These are phyloP conservation scores for Hemicentrotus pulcherrimus DNA, from an alignment of 35 echinoderm and acorn worm species.

Conservation along the genomic window DNA sequence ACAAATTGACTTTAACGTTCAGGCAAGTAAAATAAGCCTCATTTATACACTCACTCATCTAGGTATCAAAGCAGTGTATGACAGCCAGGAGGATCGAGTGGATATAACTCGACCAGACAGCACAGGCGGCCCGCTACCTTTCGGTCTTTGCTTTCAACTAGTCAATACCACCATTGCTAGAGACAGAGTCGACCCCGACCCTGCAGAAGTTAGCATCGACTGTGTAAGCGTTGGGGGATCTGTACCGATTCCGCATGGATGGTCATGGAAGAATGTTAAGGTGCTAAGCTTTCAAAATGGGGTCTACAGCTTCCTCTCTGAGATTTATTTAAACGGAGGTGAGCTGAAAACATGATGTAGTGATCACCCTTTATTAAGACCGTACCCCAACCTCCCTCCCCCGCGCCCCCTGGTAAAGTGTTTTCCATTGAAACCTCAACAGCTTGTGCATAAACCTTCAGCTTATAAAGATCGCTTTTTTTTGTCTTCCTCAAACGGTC, in stretches of 20 bases:
- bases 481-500: no score
- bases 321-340: not conserved
- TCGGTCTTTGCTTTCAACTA: not conserved
- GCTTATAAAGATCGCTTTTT: no score
- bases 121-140: not conserved
- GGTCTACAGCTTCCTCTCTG: not conserved
- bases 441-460: no score
- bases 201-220: not conserved
- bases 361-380: no score
- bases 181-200: not conserved
- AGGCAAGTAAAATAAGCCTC: no score
- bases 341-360: no score
- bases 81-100: not conserved
- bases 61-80: not conserved
- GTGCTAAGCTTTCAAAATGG: not conserved
- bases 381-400: no score
- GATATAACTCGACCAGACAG: not conserved
- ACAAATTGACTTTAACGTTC: no score
- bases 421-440: no score
- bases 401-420: no score
- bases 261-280: not conserved
- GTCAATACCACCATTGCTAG: not conserved
- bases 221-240: not conserved
- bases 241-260: not conserved
- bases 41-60: not conserved